Percentiles rank a stretch among this genome's conserved stretches.
phyloP scores from a whole-genome alignment of 2,113 vertebrate genomes.

The Rhinoderma darwinii region DNA sequence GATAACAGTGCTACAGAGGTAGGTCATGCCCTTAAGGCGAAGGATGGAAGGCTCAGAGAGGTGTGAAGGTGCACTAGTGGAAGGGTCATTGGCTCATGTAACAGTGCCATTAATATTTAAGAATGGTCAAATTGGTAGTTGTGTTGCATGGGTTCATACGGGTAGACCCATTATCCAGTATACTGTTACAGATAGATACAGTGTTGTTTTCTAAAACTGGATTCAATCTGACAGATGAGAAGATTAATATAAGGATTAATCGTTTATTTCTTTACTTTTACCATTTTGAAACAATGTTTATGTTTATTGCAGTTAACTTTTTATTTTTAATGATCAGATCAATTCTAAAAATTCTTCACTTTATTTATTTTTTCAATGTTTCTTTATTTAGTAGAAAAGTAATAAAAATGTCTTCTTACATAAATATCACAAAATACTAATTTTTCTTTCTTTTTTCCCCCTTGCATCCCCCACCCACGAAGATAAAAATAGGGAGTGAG shows the following conservation, averaged over 20 bases:
- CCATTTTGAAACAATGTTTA: background rate
- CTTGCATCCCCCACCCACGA: too few species aligned
- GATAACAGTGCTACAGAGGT: background rate
- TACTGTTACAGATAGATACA: background rate
- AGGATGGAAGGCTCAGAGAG: background rate
- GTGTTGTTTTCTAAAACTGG: background rate
- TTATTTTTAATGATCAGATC: too few species aligned
- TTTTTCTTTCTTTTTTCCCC: too few species aligned
- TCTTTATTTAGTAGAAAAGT: too few species aligned
- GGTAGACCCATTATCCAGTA: background rate
- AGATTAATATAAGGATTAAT: background rate
- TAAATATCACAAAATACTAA: too few species aligned
- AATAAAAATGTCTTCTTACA: too few species aligned
- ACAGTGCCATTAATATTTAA: slow-evolving; percentile 30
- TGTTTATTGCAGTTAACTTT: too few species aligned
- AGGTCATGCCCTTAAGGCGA: slow-evolving; percentile 5
- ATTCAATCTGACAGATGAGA: background rate
- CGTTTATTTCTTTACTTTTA: background rate
- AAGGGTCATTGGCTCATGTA: slow-evolving; percentile 8
- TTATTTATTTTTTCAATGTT: too few species aligned
- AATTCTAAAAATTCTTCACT: background rate
- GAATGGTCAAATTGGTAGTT: background rate
- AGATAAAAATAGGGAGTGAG: too few species aligned
- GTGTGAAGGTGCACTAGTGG: slow-evolving; percentile 35
- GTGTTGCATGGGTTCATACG: background rate